phyloP scores from a whole-genome alignment of 2,888 invertebrate species.

The Nephrotoma guestfalica region DNA sequence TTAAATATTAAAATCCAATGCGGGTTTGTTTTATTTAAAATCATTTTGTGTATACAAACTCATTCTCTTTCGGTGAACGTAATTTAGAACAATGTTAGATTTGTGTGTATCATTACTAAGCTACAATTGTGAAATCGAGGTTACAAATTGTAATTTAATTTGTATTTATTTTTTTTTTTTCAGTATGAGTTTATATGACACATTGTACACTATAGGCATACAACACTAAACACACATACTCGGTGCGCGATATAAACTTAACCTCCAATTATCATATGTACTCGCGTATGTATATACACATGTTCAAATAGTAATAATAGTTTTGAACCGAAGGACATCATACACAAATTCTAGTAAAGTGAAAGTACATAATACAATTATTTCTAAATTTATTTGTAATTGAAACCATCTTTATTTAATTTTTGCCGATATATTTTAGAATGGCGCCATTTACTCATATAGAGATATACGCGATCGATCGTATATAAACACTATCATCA shows the following conservation, averaged over 20 bases:
- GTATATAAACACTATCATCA: background rate
- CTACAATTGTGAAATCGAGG: background rate
- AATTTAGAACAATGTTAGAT: background rate
- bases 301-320: background rate
- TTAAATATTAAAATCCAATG: background rate
- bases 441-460: background rate
- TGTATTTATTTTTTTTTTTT: background rate
- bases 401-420: background rate
- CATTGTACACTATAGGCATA: background rate
- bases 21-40: background rate
- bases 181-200: background rate
- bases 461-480: background rate
- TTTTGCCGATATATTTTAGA: background rate
- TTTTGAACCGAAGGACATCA: background rate
- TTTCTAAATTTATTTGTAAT: background rate
- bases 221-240: background rate
- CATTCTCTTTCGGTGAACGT: background rate
- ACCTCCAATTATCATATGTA: background rate
- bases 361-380: background rate
- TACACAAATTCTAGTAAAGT: background rate
- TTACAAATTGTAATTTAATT: background rate
- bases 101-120: background rate
- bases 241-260: background rate
- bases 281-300: background rate
- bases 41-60: background rate